Evolutionary conservation across 1,140 invertebrate species (phyloP), one percentile per base, ranked within the genome.

Genomic region (Limonius californicus): DNA sequence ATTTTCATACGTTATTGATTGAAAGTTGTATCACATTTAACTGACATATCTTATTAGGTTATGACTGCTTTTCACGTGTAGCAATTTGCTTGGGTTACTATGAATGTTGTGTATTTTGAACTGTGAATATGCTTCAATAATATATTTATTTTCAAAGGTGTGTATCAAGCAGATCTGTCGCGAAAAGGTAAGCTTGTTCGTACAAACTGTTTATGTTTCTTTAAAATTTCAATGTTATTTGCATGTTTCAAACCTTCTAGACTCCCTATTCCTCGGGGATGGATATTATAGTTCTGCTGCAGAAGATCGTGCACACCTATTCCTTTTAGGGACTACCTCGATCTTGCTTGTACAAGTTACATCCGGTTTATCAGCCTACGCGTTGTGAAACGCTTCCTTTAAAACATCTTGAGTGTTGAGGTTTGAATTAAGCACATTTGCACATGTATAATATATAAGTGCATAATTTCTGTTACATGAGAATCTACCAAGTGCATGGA

Each of bases 171-270:
- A 14, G 27, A 32, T 32, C 15, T 55, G 4, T 55, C 20, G 4
- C 27, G 9, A 6, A 55, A 27, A 32, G 20, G 27, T 55, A 32
- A 55, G 20, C 27, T 32, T 55, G 4, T 8, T 55, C 7, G 18
- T 7, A 27, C 15, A 32, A 18, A 9, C 53, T 55, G 21, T 32
- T 55, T 55, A 55, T 55, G 27, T 14, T 21, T 32, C 6, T 27
- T 32, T 55, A n/a, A 55, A 30, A 55, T 27, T n/a, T 55, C 20
- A n/a, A 55, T 55, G 14, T 55, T 32, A 55, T 16, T 50, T 50
- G 16, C 45, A 50, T 50, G 45, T 19, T 19, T 50, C 8, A 16
- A 18, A 50, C 20, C 45, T 18, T 12, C n/a, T 19, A 50, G 45
- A 50, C 16, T 19, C 45, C 2, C 45, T 50, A 3, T 50, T 50